These are phyloP conservation scores for Lonchura striata DNA, from an alignment of 2,113 vertebrate genomes.

Conservation along the genomic window DNA sequence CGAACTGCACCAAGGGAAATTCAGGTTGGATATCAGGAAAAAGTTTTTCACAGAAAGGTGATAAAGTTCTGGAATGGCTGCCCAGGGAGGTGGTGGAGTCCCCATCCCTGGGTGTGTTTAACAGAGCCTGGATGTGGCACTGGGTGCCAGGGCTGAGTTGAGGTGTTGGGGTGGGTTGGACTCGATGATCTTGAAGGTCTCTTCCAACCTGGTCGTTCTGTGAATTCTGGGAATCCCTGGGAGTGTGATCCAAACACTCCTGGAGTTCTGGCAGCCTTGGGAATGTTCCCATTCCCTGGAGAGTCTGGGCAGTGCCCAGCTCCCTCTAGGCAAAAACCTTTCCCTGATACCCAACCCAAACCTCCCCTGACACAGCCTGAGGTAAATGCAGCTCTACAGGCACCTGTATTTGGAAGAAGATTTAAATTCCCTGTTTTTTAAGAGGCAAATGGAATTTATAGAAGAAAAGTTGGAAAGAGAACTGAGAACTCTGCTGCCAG, in stretches of 20 bases:
- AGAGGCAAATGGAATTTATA: not conserved
- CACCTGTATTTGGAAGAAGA: not conserved
- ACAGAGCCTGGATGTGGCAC: too few relatives aligned
- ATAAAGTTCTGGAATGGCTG: too few relatives aligned
- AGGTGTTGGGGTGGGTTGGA: too few relatives aligned
- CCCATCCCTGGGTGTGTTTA: too few relatives aligned
- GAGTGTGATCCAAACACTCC: accelerated
- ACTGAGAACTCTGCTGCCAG: not conserved
- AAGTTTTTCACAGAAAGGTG: too few relatives aligned
- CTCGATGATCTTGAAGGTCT: too few relatives aligned
- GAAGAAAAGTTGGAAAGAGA: not conserved
- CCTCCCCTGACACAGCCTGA: not conserved
- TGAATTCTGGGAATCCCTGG: not conserved
- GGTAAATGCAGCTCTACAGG: not conserved
- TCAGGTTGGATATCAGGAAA: too few relatives aligned
- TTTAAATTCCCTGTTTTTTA: not conserved
- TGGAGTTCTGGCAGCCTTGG: not conserved
- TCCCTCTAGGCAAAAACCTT: not conserved
- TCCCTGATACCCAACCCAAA: not conserved
- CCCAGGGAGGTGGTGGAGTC: too few relatives aligned
- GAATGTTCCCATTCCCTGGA: not conserved
- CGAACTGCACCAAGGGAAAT: too few relatives aligned
- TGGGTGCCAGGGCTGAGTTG: too few relatives aligned
- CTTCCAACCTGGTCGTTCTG: too few relatives aligned
- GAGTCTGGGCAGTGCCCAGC: not conserved